phyloP scores from a whole-genome alignment of 2,113 vertebrate species.

The Steatornis caripensis region DNA sequence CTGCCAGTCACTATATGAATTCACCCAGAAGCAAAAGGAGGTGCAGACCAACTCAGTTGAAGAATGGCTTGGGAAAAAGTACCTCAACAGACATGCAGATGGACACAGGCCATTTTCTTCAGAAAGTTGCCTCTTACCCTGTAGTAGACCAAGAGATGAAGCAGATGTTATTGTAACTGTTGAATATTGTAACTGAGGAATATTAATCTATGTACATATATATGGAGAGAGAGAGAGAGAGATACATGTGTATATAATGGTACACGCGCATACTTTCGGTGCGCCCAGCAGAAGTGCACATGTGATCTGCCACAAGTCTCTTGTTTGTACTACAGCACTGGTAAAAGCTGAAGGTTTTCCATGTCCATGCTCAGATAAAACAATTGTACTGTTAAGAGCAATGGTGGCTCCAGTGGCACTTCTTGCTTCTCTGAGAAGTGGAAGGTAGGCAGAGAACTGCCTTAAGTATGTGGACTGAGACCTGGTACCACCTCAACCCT shows the following conservation, averaged over 20 bases:
- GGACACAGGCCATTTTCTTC: neutral
- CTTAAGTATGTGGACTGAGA: neutral
- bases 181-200: too few relatives aligned
- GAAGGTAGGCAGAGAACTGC: neutral
- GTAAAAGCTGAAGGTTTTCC: neutral
- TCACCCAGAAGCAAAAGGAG: neutral
- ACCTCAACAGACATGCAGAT: neutral
- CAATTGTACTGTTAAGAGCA: neutral
- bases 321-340: neutral
- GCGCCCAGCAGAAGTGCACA: neutral
- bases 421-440: neutral
- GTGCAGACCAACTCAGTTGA: neutral
- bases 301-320: fast-evolving
- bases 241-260: fast-evolving
- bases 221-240: neutral
- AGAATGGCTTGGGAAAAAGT: neutral
- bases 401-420: neutral
- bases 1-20: neutral
- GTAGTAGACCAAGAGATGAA: neutral
- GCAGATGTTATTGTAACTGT: neutral
- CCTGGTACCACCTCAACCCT: neutral
- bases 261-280: neutral
- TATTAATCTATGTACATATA: neutral
- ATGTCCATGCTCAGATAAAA: neutral
- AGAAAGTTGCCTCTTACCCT: neutral